Conservation (phyloP, 2,113 vertebrate genomes). For the Phyllostomus discolor region DNA sequence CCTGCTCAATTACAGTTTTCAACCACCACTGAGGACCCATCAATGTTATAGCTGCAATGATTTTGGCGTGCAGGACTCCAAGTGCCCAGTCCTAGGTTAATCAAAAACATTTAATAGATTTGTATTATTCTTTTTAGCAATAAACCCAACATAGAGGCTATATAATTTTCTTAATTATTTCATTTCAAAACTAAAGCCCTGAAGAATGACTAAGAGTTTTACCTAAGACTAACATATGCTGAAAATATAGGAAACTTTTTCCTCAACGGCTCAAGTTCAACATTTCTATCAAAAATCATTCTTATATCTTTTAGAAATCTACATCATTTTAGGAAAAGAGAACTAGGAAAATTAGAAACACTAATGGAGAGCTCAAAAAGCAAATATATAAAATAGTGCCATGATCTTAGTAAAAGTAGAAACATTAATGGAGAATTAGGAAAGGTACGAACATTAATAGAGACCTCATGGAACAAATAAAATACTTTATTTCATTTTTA, state of each 20-base stretch:
- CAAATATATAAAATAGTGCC: background rate
- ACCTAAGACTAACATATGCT: background rate
- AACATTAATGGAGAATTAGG: background rate
- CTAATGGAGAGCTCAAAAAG: background rate
- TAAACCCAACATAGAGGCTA: background rate
- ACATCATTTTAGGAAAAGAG: background rate
- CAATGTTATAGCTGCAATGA: slow-evolving; percentile 97
- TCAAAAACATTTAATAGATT: background rate
- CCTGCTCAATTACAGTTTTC: slow-evolving; percentile 99
- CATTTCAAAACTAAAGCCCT: background rate
- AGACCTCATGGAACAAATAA: background rate
- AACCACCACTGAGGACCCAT: slow-evolving; percentile 99
- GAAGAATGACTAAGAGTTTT: background rate
- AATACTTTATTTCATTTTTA: no score
- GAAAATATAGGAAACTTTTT: background rate
- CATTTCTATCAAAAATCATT: slow-evolving; percentile 4
- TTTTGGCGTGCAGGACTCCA: slow-evolving; percentile 99
- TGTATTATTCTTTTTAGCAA: background rate
- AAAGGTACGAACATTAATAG: background rate
- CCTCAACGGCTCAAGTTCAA: background rate
- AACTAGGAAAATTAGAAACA: background rate
- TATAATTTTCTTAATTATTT: background rate
- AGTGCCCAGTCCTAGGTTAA: slow-evolving; percentile 94
- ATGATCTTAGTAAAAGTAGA: background rate
- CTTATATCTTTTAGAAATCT: background rate